Percentiles rank a stretch among this genome's conserved stretches.
Evolutionary conservation across 2,888 invertebrate species (phyloP).

Genomic region (Macroteleia sp.): DNA sequence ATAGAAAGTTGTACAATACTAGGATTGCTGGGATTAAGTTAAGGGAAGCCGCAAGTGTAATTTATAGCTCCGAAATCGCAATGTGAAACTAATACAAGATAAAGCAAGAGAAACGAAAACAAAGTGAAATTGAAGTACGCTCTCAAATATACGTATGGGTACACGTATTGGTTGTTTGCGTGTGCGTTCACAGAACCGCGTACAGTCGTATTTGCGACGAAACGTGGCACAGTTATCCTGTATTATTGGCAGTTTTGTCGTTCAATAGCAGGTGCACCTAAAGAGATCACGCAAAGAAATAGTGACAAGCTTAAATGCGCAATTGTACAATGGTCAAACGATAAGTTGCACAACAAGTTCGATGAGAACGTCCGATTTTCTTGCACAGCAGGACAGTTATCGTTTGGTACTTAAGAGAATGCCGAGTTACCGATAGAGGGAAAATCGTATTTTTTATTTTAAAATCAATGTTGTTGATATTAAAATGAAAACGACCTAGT

Average conservation of each 20-base stretch:
- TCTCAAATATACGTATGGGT: no score
- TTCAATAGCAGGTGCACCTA: constrained; percentile 78
- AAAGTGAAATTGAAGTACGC: constrained; percentile 36
- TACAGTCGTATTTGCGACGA: constrained; percentile 63
- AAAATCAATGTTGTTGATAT: no score
- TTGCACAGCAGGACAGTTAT: no score
- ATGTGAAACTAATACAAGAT: constrained; percentile 69
- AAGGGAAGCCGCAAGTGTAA: constrained; percentile 54
- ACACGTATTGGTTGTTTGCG: no score
- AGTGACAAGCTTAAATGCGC: constrained; percentile 27
- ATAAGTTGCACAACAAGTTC: constrained; percentile 12
- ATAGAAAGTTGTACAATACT: constrained; percentile 60
- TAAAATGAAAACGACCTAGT: no score
- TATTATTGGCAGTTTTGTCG: constrained; percentile 80
- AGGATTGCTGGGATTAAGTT: constrained; percentile 56
- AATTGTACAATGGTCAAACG: constrained; percentile 39
- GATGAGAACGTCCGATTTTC: no score
- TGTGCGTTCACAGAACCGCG: neutral
- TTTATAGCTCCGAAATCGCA: constrained; percentile 48
- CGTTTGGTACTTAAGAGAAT: no score
- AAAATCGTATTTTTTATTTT: no score
- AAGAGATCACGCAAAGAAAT: constrained; percentile 69
- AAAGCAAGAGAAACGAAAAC: constrained; percentile 67
- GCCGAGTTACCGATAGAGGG: no score
- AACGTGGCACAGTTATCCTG: constrained; percentile 77